phyloP scores from a whole-genome alignment of 2,888 invertebrate species.

The Nipponacmea schrenckii region DNA sequence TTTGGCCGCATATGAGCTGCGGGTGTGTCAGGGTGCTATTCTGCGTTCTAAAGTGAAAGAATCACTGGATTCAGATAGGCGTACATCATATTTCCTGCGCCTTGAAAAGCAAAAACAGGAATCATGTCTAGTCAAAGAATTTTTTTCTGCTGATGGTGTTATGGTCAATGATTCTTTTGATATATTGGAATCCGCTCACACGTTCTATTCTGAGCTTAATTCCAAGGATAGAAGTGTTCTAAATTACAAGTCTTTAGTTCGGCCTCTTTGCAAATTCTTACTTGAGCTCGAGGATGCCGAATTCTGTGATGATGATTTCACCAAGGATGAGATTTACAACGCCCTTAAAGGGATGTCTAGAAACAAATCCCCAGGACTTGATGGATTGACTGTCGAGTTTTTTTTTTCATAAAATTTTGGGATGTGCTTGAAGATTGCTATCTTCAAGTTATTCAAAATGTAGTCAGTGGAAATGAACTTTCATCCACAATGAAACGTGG shows the following conservation, averaged over 20 bases:
- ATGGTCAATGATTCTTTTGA: neutral
- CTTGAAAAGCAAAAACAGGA: conserved; percentile 14
- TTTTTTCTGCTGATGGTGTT: conserved; percentile 3
- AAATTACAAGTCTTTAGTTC: neutral
- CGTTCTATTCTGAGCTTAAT: conserved; percentile 12
- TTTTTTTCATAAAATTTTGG: conserved; percentile 33
- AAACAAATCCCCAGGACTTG: conserved; percentile 35
- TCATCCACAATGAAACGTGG: conserved; percentile 19
- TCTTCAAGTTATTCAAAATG: conserved; percentile 12
- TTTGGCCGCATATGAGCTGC: neutral
- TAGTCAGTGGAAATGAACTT: conserved; percentile 20
- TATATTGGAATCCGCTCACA: conserved; percentile 10
- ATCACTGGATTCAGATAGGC: neutral
- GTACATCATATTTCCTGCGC: conserved; percentile 17
- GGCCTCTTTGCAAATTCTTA: too few relatives aligned
- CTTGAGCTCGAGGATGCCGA: neutral
- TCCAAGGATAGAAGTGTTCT: conserved; percentile 13
- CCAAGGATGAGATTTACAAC: conserved; percentile 3
- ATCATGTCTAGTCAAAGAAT: conserved; percentile 3
- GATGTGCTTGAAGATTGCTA: conserved; percentile 23
- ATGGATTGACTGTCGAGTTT: conserved; percentile 37
- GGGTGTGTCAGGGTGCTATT: neutral
- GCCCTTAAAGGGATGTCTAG: conserved; percentile 27
- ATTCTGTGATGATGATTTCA: conserved; percentile 1
- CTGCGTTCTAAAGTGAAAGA: neutral